Base-by-base conservation (phyloP, 23 tunicate genomes). In the Trididemnum nubilum region DNA sequence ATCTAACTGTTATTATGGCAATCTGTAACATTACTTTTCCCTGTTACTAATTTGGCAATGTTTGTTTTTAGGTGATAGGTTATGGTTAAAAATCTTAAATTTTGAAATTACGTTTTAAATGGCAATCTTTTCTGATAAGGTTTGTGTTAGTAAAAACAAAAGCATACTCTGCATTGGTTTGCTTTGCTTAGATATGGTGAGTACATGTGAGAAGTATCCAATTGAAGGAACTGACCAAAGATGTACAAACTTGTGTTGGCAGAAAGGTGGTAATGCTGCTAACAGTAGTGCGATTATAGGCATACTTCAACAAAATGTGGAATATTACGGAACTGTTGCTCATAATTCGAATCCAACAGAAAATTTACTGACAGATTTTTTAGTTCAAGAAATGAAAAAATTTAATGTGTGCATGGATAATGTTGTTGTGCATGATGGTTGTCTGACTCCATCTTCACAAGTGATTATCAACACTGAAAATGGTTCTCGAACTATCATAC, bases 241-340 rank as follows among this genome's bases (percentile, higher is more conserved):
- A 65, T 9, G 44, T 31, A n/a, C 12, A 1, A 36, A 67, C 19
- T 51, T 81, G 44, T 0, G 32, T 2, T 86, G 91, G 98, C 94
- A 85, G 73, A 84, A 91, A 82, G 98, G 98, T 27, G 98, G 98
- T 1, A 94, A 94, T 82, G 98, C 98, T 36, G 89, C 90, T 27
- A 88, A 94, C 72, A 84, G 90, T 54, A 73, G 87, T 30, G 84
- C 82, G n/a, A 94, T 93, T 33, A 80, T 93, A 27, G 80, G 92
- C 0, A 39, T 88, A 19, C 71, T 93, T 50, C 88, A 93, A 0
- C 50, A 85, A 15, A 49, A 79, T 36, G 90, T 81, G 35, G 94
- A 93, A 36, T 93, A 76, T 38, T 57, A 88, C 51, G 94, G 98
- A 34, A 44, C 71, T 51, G 66, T 85, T 31, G 69, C 86, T 24